Evolutionary conservation across 2,113 vertebrate species (phyloP).

Genomic region (Pollachius pollachius): DNA sequence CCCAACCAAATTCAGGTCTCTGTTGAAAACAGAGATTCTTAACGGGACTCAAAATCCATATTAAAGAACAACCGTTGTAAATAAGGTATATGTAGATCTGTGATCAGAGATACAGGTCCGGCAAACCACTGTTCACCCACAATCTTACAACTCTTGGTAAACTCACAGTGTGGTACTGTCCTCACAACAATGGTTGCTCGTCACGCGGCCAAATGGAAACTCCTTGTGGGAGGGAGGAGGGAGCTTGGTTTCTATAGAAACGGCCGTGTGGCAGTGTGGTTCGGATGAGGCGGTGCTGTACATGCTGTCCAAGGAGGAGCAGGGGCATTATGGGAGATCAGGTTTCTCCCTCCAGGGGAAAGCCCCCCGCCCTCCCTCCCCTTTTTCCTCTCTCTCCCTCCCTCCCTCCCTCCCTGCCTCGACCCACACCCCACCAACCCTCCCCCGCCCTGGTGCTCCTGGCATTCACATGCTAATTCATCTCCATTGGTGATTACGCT

Average conservation of each 20-base stretch:
- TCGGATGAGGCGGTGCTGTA: slow-evolving; percentile 75
- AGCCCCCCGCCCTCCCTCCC: slow-evolving; percentile 42
- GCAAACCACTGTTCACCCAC: background rate
- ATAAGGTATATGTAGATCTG: too few species aligned
- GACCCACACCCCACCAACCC: slow-evolving; percentile 16
- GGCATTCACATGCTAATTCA: slow-evolving; percentile 96
- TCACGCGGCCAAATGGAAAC: slow-evolving; percentile 59
- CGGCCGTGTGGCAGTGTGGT: slow-evolving; percentile 77
- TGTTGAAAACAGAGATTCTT: too few species aligned
- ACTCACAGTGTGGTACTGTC: background rate
- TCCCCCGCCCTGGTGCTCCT: slow-evolving; percentile 60
- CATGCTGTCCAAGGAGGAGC: slow-evolving; percentile 68
- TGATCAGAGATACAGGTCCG: background rate
- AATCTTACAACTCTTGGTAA: background rate
- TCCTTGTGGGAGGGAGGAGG: slow-evolving; percentile 71
- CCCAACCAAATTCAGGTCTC: too few species aligned
- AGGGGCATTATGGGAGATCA: slow-evolving; percentile 80
- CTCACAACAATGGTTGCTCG: slow-evolving; percentile 41
- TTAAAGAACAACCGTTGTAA: too few species aligned
- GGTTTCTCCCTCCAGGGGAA: slow-evolving; percentile 82
- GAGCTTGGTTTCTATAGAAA: slow-evolving; percentile 84
- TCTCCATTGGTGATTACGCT: slow-evolving; percentile 93
- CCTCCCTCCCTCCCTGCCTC: slow-evolving; percentile 31
- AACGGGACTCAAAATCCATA: too few species aligned
- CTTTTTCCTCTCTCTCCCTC: slow-evolving; percentile 56